Conservation (phyloP, 2,888 invertebrate genomes). For the Poecilobothrus nobilitatus region DNA sequence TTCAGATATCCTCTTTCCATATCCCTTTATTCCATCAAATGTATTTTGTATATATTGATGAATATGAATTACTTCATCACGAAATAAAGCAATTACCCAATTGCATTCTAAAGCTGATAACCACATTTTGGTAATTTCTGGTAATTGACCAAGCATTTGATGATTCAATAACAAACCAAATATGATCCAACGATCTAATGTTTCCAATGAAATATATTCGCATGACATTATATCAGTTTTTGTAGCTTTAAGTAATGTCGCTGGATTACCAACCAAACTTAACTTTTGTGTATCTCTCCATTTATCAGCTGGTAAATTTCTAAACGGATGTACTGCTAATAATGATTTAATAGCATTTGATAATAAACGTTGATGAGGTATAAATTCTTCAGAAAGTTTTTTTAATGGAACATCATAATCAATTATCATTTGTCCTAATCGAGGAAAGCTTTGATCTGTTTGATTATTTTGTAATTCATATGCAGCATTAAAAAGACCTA, state of each 20-base stretch:
- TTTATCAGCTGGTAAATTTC: slow-evolving; percentile 88
- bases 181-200: slow-evolving; percentile 95
- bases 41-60: slow-evolving; percentile 87
- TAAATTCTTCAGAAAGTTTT: slow-evolving; percentile 93
- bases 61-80: slow-evolving; percentile 94
- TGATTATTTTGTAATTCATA: slow-evolving; percentile 91
- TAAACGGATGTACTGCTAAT: slow-evolving; percentile 74
- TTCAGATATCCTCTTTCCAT: slow-evolving; percentile 84
- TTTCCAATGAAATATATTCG: slow-evolving; percentile 91
- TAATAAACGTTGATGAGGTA: slow-evolving; percentile 83
- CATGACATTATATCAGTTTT: slow-evolving; percentile 95
- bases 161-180: slow-evolving; percentile 90
- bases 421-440: slow-evolving; percentile 93
- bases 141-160: slow-evolving; percentile 71
- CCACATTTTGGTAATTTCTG: slow-evolving; percentile 82
- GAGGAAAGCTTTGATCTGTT: slow-evolving; percentile 85
- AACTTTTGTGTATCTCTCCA: slow-evolving; percentile 90
- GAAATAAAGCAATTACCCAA: slow-evolving; percentile 88
- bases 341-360: slow-evolving; percentile 81
- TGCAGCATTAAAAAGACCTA: slow-evolving; percentile 95
- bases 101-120: slow-evolving; percentile 83
- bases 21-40: slow-evolving; percentile 93
- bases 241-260: slow-evolving; percentile 87
- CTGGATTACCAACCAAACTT: slow-evolving; percentile 88
- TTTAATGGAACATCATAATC: slow-evolving; percentile 95